Evolutionary conservation across 1,140 invertebrate species (phyloP), one percentile per base, ranked within the genome.

Genomic region (Colletes gigas): DNA sequence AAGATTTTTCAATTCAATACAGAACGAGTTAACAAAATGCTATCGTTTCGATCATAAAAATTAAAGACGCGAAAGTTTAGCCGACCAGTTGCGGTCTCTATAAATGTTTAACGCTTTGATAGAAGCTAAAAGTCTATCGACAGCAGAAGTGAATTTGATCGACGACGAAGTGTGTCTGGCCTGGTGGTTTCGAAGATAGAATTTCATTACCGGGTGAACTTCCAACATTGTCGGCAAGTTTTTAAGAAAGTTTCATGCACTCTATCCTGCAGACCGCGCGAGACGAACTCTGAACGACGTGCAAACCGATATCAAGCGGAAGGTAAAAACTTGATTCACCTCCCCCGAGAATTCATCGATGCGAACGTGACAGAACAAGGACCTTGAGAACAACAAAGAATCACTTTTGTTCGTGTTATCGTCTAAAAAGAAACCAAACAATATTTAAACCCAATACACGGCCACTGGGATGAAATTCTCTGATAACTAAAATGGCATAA

Each of bases 171-270:
- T 52, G 75, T 60, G 54, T 69, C 39, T 47, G n/a, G 19, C 21
- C 59, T 39, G 50, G 44, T 30, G 63, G 72, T 39, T 8, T 75
- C 52, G 44, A 76, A 41, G 55, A 50, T 68, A 54, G 57, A 78
- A 78, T 78, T 78, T 78, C 75, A 78, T 78, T 78, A 78, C 55
- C 55, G 21, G 12, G 6, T 17, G 50, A 78, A 69, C 55, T 78
- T 78, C 2, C 54, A 3, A 39, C 44, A 60, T 70, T 17, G 57
- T 21, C 55, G 44, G 55, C 8, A 78, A 78, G 66, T 77, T 77
- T 77, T 77, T 69, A 55, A 69, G 21, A 57, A 60, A 69, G 55
- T 78, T 78, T 62, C 19, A 78, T 70, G 75, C 55, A 70, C 66
- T 70, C 50, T 15, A 59, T 44, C 17, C 75, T 44, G 6, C 8